Evolutionary conservation across 2,113 vertebrate genomes (phyloP).

Genomic region (Neodon shergylaensis): DNA sequence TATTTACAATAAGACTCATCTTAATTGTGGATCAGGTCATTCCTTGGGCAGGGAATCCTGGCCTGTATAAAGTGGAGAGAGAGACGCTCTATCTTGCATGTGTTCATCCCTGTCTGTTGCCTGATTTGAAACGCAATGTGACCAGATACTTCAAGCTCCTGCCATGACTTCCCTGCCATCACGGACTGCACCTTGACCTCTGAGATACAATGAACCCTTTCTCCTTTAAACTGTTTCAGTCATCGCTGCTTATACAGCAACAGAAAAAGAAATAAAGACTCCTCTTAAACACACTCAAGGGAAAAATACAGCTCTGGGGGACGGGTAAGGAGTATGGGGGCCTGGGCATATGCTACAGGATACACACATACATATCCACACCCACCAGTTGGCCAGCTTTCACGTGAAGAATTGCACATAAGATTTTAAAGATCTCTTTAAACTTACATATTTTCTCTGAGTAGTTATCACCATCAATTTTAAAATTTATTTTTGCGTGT

Average conservation of each 20-base stretch:
- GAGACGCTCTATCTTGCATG: no score
- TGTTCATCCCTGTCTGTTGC: neutral
- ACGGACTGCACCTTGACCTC: neutral
- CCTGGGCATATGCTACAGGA: neutral
- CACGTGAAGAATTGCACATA: neutral
- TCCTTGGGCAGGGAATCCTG: neutral
- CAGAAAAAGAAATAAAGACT: neutral
- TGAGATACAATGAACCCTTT: neutral
- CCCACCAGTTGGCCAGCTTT: neutral
- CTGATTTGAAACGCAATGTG: neutral
- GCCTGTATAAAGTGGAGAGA: neutral
- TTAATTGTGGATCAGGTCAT: neutral
- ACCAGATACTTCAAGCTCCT: no score
- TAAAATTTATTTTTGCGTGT: neutral
- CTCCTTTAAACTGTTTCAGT: neutral
- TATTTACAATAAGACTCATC: neutral
- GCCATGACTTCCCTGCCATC: neutral
- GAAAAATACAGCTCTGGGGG: conserved; percentile 3
- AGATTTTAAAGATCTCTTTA: neutral
- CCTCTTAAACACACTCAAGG: conserved; percentile 3
- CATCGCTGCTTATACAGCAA: neutral
- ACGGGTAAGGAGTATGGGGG: neutral
- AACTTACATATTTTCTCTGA: neutral
- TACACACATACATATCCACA: neutral
- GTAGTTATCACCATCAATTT: neutral